Percentiles rank a stretch among this genome's conserved stretches.
Evolutionary conservation across 2,797 vertebrate genomes (phyloP).

Genomic region (Argya squamiceps): DNA sequence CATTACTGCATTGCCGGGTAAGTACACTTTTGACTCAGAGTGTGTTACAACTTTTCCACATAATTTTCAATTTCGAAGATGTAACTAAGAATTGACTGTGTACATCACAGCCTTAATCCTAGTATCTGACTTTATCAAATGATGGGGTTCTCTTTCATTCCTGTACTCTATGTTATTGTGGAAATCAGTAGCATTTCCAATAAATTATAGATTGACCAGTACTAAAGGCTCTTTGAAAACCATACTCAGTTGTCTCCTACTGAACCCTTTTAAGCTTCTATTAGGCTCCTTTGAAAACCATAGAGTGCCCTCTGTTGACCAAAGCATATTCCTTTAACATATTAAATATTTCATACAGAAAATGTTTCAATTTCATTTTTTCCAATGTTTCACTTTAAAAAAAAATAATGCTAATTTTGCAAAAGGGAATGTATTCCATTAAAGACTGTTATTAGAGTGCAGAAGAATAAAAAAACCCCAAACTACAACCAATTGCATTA

Average conservation of each 20-base stretch:
- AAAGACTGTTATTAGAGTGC: neutral
- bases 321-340: neutral
- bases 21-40: neutral
- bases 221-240: conserved; percentile 51
- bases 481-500: neutral
- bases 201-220: conserved; percentile 76
- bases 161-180: conserved; percentile 61
- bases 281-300: conserved; percentile 70
- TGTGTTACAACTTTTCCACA: conserved; percentile 35
- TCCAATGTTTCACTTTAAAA: neutral
- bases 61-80: conserved; percentile 51
- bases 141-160: conserved; percentile 71
- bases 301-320: conserved; percentile 82
- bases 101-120: conserved; percentile 52
- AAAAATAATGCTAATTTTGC: neutral
- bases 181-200: conserved; percentile 73
- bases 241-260: neutral
- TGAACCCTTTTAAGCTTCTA: neutral
- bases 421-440: neutral
- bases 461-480: neutral
- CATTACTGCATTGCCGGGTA: neutral
- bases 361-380: neutral
- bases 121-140: conserved; percentile 69
- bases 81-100: conserved; percentile 39
- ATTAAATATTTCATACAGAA: neutral